These are phyloP conservation scores for Iphiclides podalirius DNA, from an alignment of 2,888 invertebrate genomes.

Conservation along the genomic window DNA sequence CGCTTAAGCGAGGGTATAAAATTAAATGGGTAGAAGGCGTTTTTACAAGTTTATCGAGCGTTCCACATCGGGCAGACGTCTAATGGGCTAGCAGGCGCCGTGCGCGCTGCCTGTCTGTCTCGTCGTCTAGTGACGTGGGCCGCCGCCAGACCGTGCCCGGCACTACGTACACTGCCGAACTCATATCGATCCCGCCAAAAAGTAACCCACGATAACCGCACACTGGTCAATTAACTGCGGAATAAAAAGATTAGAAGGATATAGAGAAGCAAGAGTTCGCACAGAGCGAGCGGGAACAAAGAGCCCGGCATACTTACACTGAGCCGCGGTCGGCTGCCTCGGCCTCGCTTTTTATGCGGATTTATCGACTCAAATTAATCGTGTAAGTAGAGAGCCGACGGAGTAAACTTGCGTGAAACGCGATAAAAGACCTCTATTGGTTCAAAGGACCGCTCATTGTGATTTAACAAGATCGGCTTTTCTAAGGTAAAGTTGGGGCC, in stretches of 20 bases:
- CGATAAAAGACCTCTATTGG: constrained; percentile 65
- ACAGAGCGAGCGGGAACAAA: constrained; percentile 55
- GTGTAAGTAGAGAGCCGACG: constrained; percentile 69
- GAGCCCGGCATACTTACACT: constrained; percentile 66
- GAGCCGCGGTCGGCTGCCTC: constrained; percentile 66
- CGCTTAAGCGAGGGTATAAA: constrained; percentile 75
- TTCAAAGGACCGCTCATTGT: constrained; percentile 56
- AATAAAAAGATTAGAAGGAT: constrained; percentile 52
- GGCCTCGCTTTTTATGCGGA: constrained; percentile 74
- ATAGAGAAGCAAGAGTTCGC: constrained; percentile 34
- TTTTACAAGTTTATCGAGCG: constrained; percentile 80
- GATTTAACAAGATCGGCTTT: constrained; percentile 59
- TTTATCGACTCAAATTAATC: constrained; percentile 79
- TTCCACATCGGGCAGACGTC: constrained; percentile 73
- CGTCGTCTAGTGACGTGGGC: constrained; percentile 55
- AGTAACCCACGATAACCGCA: constrained; percentile 39
- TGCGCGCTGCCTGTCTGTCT: constrained; percentile 73
- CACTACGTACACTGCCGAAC: constrained; percentile 38
- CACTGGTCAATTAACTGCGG: constrained; percentile 38
- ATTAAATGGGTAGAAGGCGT: constrained; percentile 78
- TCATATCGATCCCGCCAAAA: constrained; percentile 50
- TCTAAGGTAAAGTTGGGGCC: constrained; percentile 37
- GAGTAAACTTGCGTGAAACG: constrained; percentile 73
- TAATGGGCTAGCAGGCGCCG: constrained; percentile 76
- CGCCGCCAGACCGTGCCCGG: constrained; percentile 31